phyloP scores from a whole-genome alignment of 2,797 vertebrate genomes.

The Epinephelus malabaricus region DNA sequence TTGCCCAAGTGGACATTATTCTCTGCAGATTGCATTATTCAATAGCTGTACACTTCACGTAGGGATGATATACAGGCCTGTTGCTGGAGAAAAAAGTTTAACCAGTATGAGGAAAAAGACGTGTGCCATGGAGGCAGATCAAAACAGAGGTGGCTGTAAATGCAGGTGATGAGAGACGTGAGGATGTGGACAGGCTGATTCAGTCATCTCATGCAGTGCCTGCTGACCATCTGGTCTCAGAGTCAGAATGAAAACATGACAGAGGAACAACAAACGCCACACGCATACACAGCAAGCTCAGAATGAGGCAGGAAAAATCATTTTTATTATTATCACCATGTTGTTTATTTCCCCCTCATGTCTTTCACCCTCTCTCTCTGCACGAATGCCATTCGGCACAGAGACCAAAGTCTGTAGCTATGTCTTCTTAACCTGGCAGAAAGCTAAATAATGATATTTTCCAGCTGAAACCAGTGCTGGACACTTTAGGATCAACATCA shows the following conservation, averaged over 20 bases:
- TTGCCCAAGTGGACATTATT: background rate
- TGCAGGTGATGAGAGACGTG: background rate
- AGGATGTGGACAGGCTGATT: conserved; percentile 52
- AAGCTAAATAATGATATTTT: background rate
- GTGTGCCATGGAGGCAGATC: background rate
- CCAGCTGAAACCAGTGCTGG: background rate
- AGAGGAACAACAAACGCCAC: conserved; percentile 33
- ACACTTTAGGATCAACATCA: conserved; percentile 14
- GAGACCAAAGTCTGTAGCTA: background rate
- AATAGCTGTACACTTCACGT: background rate
- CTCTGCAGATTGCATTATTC: background rate
- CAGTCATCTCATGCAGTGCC: conserved; percentile 58
- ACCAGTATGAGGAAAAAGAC: background rate
- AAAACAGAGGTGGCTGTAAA: background rate
- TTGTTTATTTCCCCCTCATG: background rate
- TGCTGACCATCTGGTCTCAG: conserved; percentile 54
- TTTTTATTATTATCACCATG: background rate
- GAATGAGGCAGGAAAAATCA: background rate
- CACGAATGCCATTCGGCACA: background rate
- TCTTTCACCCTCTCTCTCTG: background rate
- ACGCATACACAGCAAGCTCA: conserved; percentile 12
- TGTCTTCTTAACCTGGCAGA: background rate
- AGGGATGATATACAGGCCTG: no score
- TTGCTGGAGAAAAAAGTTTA: background rate
- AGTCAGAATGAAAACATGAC: conserved; percentile 43